Base-by-base conservation (phyloP, 2,797 vertebrate genomes). In the Dendrocincla fuliginosa region DNA sequence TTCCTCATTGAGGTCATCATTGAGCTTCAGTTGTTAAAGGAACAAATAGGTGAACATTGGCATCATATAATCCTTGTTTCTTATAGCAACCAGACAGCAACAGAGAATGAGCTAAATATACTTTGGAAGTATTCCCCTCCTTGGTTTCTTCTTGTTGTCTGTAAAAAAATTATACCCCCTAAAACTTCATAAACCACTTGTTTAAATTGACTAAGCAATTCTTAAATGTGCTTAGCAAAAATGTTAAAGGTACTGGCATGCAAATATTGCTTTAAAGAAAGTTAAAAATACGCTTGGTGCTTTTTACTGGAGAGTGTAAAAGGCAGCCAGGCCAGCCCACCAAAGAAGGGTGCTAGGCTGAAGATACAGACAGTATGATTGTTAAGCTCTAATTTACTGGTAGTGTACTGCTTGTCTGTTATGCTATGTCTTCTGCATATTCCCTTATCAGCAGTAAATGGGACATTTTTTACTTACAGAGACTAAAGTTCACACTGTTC, bases 401-500 rank as follows among this genome's bases (percentile, higher is more conserved):
- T 32, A 41, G 19, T 16, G 19, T 16, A 24, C 14, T 30, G 18
- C 22, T 71, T 67, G 52, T 47, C 14, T 76, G 63, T 33, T 76
- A 32, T 17, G 24, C 6, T 74, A 13, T 39, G 30, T 61, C 56
- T 67, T 60, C 10, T 11, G 5, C 20, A 7, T 70, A 69, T 63
- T 76, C n/a, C 16, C 23, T 86, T 90, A 37, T 15, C 32, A 77
- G 14, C 52, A 65, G n/a, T 27, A 85, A 89, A 55, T 47, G 27
- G 19, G n/a, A 35, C 28, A 35, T 67, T 89, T 71, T 73, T 70
- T 65, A 47, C 16, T 74, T 52, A 12, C 1, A 32, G 27, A 65
- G 44, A 9, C 20, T 52, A 24, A 89, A 96, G 76, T 94, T 91
- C 92, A 94, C 22, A 35, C 52, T 81, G 6, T 83, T 96, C 89